phyloP scores from a whole-genome alignment of 2,888 invertebrate species.

The Perizoma affinitatum region DNA sequence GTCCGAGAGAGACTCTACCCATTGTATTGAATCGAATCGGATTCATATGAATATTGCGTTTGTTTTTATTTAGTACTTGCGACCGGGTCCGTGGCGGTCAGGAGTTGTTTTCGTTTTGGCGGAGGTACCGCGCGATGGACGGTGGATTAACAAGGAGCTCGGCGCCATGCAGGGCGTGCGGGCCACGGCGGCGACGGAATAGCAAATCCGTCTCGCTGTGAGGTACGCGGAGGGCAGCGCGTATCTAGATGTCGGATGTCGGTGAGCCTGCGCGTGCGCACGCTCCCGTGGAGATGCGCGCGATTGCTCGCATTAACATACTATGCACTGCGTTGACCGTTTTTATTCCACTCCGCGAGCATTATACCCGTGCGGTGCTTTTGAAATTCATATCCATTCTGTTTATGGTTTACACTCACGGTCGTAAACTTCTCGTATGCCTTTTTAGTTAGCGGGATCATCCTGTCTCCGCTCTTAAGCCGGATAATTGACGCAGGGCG shows the following conservation, averaged over 20 bases:
- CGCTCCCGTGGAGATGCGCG: conserved; percentile 55
- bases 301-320: conserved; percentile 66
- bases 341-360: conserved; percentile 50
- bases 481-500: conserved; percentile 68
- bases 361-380: conserved; percentile 48
- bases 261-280: conserved; percentile 49
- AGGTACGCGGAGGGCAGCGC: conserved; percentile 40
- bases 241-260: conserved; percentile 66
- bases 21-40: conserved; percentile 56
- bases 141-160: conserved; percentile 74
- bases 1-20: conserved; percentile 29
- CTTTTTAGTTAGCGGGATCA: conserved; percentile 48
- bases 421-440: conserved; percentile 44
- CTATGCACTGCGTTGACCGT: conserved; percentile 40
- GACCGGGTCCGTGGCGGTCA: conserved; percentile 37
- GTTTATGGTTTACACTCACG: conserved; percentile 23
- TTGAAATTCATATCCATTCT: conserved; percentile 55
- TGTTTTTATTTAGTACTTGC: conserved; percentile 48
- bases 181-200: conserved; percentile 58
- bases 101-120: conserved; percentile 62
- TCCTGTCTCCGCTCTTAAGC: conserved; percentile 43
- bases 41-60: conserved; percentile 44
- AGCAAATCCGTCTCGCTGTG: conserved; percentile 69
- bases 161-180: conserved; percentile 66
- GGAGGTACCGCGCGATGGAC: conserved; percentile 68